Evolutionary conservation across 2,113 vertebrate species (phyloP).

Genomic region (Hippoglossus stenolepis): DNA sequence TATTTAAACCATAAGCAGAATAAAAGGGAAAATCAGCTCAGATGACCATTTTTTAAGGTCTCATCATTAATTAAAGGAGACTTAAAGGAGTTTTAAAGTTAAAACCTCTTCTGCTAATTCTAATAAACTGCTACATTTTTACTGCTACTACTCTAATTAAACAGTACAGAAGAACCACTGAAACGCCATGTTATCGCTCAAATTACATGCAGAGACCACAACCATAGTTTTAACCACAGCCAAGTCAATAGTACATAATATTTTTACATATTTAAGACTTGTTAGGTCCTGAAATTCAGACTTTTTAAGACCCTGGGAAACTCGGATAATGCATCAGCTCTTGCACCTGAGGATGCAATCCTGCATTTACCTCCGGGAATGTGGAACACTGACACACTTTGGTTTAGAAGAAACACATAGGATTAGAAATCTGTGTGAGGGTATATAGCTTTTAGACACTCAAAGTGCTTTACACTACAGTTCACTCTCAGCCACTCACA

Average conservation of each 20-base stretch:
- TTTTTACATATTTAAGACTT: neutral
- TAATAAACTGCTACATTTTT: too few relatives aligned
- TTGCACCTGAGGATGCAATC: neutral
- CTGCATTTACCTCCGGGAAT: neutral
- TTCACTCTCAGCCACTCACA: neutral
- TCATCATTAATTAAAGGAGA: too few relatives aligned
- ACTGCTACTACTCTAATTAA: neutral
- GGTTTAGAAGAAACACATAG: neutral
- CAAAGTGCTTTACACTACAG: neutral
- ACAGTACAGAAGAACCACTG: too few relatives aligned
- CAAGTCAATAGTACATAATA: too few relatives aligned
- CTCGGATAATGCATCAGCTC: neutral
- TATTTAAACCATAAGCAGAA: neutral
- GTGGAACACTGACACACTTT: neutral
- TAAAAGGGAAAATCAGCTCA: neutral
- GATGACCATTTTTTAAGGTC: neutral
- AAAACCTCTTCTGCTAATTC: neutral
- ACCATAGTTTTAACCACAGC: too few relatives aligned
- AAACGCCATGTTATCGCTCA: neutral
- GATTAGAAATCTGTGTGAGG: neutral
- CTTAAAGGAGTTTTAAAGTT: too few relatives aligned
- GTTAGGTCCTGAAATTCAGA: neutral
- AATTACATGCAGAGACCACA: too few relatives aligned
- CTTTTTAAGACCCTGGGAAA: neutral
- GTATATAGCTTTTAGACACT: neutral